A percentile compares a stretch with the other conserved stretches of the same genome.
phyloP scores from a whole-genome alignment of 2,113 vertebrate genomes.

The Anser brachyrhynchus region DNA sequence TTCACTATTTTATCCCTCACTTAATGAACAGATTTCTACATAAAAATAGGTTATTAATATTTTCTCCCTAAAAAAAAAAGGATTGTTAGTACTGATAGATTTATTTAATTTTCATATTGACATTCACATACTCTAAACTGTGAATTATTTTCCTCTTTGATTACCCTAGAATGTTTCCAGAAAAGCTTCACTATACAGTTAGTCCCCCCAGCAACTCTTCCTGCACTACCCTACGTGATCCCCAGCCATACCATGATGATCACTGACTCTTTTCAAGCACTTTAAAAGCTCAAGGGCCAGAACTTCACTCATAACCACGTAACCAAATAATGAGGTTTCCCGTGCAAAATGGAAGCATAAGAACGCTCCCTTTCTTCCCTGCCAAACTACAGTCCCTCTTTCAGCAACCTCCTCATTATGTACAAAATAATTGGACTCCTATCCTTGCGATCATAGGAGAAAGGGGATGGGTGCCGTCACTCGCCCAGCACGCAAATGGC shows the following conservation, averaged over 20 bases:
- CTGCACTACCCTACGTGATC: neutral
- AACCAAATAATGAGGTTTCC: constrained; percentile 25
- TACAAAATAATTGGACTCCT: constrained; percentile 32
- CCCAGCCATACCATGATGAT: neutral
- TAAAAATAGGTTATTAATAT: neutral
- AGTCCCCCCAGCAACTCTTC: neutral
- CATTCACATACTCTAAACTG: neutral
- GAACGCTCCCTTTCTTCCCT: constrained; percentile 8
- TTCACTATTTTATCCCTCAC: neutral
- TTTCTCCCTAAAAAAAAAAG: neutral
- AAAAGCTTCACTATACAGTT: neutral
- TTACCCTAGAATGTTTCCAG: neutral
- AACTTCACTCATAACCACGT: neutral
- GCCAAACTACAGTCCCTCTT: constrained; percentile 44
- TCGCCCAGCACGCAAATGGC: neutral
- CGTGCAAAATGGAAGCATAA: constrained; percentile 13
- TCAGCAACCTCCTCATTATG: constrained; percentile 34
- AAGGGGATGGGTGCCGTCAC: neutral
- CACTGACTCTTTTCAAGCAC: neutral
- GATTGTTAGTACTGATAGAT: neutral
- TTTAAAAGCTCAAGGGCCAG: neutral
- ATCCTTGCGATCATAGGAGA: neutral
- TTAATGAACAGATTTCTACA: neutral
- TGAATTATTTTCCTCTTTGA: neutral
- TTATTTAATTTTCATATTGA: neutral